Percentiles rank a stretch among this genome's conserved stretches.
Evolutionary conservation across 2,888 invertebrate species (phyloP).

Genomic region (Trissolcus japonicus): DNA sequence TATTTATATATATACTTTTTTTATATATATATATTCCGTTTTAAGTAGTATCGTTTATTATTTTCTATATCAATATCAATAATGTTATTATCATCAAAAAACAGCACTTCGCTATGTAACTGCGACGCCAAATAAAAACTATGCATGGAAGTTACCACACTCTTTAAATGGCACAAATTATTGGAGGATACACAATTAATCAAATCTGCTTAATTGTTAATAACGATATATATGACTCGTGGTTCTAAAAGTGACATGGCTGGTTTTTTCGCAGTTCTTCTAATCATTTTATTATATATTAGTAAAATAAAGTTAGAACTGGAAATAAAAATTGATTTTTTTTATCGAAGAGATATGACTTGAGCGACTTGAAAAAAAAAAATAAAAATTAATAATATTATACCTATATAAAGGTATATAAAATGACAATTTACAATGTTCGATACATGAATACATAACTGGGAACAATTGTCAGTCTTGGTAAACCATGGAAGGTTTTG

Average conservation of each 20-base stretch:
- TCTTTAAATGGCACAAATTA: slow-evolving; percentile 73
- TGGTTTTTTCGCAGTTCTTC: slow-evolving; percentile 10
- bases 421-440: background rate
- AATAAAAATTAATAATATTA: slow-evolving; percentile 1
- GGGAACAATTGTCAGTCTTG: slow-evolving; percentile 47
- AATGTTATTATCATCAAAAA: slow-evolving; percentile 75
- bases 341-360: slow-evolving; percentile 4
- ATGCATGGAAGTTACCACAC: slow-evolving; percentile 73
- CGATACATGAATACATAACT: slow-evolving; percentile 34
- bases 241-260: slow-evolving; percentile 35
- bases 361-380: slow-evolving; percentile 17
- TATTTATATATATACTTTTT: slow-evolving; percentile 45
- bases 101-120: slow-evolving; percentile 75
- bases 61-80: slow-evolving; percentile 66
- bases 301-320: too few species aligned
- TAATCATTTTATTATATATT: too few species aligned
- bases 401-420: background rate
- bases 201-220: slow-evolving; percentile 45
- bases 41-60: slow-evolving; percentile 59
- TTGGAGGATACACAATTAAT: slow-evolving; percentile 51
- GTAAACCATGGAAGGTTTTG: slow-evolving; percentile 24
- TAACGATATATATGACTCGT: slow-evolving; percentile 52
- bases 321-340: background rate
- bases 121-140: slow-evolving; percentile 74
- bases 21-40: slow-evolving; percentile 55